Base-by-base conservation (phyloP, 1,140 invertebrate species). In the Periplaneta americana region DNA sequence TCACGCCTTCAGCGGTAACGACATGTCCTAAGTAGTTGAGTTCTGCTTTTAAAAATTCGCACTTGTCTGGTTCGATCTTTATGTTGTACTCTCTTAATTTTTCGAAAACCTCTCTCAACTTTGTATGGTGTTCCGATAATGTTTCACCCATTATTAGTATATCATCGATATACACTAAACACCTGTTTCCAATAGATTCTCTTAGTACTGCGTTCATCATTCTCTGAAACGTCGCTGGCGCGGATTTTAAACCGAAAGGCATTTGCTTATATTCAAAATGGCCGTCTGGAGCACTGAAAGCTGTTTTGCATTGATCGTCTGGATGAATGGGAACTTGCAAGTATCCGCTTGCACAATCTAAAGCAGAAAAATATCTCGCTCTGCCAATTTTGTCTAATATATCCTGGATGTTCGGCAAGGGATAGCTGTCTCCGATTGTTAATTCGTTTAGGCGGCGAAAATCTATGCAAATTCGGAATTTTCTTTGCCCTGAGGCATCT, bases 141-240 rank as follows among this genome's bases (percentile, higher is more conserved):
- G 84, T 85, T 37, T 83, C 80, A 3, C 82, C 84, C 78, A 85
- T 87, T 13, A 88, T 84, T 0, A 90, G 83, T 0, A 89, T 85
- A 78, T 91, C 89, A 83, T 91, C 89, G 8, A 90, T 66, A 84
- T 91, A 91, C 0, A 88, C 85, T 18, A 86, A 85, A 79, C 85
- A 85, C 6, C 80, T 84, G 39, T 84, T 79, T 22, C 81, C 80
- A 4, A 89, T 81, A 83, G 84, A 88, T 33, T 84, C 85, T 34
- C 81, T 81, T 10, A 90, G 85, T 5, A 88, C 85, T 3, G 80
- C 74, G 83, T 87, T 84, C 85, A 85, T 75, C 35, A 82, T 48
- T 15, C 83, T n/a, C 36, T 83, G 83, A 81, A 86, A 88, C 0
- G 85, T 82, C 0, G 83, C 83, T 10, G 87, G 86, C 9, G 85